phyloP scores from a whole-genome alignment of 2,888 invertebrate species.

The Barypeithes pellucidus region DNA sequence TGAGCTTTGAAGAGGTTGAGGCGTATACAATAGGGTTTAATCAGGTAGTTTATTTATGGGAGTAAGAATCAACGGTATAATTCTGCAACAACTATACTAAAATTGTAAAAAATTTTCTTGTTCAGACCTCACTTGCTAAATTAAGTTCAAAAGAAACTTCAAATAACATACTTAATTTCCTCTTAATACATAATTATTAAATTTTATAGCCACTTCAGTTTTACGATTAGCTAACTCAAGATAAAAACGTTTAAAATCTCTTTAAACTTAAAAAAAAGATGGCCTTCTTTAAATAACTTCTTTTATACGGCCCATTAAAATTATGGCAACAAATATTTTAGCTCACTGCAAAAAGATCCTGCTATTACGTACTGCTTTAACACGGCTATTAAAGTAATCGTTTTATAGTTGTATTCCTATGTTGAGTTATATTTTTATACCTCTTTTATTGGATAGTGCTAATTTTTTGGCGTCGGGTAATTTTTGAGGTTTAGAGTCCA shows the following conservation, averaged over 20 bases:
- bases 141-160: slow-evolving; percentile 10
- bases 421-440: slow-evolving; percentile 10
- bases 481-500: too few relatives aligned
- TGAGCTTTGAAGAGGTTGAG: too few relatives aligned
- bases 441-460: not conserved
- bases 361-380: slow-evolving; percentile 25
- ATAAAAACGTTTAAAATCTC: slow-evolving; percentile 50
- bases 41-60: too few relatives aligned
- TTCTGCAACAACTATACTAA: too few relatives aligned
- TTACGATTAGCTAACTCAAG: slow-evolving; percentile 47
- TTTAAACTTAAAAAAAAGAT: slow-evolving; percentile 43
- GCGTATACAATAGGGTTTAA: too few relatives aligned
- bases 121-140: too few relatives aligned
- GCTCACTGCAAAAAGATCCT: slow-evolving; percentile 29
- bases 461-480: not conserved
- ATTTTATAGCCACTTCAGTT: slow-evolving; percentile 50
- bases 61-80: too few relatives aligned
- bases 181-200: slow-evolving; percentile 47
- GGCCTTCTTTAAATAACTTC: slow-evolving; percentile 48
- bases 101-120: not conserved
- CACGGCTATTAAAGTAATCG: slow-evolving; percentile 24
- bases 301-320: slow-evolving; percentile 50
- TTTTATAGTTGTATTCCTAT: slow-evolving; percentile 13
- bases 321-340: slow-evolving; percentile 51
- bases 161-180: slow-evolving; percentile 33